Conservation (phyloP, 2,888 invertebrate genomes). For the Chrysotoxum bicinctum region DNA sequence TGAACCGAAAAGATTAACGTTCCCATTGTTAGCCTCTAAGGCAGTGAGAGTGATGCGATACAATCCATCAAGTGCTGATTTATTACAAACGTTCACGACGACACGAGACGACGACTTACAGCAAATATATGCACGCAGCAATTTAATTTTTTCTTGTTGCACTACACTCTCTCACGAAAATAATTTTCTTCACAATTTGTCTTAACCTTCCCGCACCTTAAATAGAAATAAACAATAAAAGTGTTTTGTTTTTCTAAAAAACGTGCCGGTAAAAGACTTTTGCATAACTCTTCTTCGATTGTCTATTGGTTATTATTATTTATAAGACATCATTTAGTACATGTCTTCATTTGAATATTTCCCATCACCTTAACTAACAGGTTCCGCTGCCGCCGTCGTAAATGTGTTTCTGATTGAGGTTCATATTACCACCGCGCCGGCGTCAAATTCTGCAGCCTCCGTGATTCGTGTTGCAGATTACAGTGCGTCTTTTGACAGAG, state of each 20-base stretch:
- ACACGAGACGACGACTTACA: background rate
- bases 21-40: slow-evolving; percentile 61
- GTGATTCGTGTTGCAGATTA: background rate
- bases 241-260: background rate
- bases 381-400: no score
- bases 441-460: no score
- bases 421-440: slow-evolving; percentile 22
- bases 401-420: slow-evolving; percentile 33
- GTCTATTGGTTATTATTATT: slow-evolving; percentile 65
- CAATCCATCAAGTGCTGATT: slow-evolving; percentile 67
- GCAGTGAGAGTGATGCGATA: slow-evolving; percentile 69
- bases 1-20: slow-evolving; percentile 56
- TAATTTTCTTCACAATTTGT: slow-evolving; percentile 33
- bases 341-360: slow-evolving; percentile 62
- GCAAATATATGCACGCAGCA: slow-evolving; percentile 43
- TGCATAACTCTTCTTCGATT: slow-evolving; percentile 66
- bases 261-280: slow-evolving; percentile 53
- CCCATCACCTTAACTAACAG: slow-evolving; percentile 31
- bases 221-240: slow-evolving; percentile 17
- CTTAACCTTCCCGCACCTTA: slow-evolving; percentile 47
- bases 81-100: slow-evolving; percentile 59
- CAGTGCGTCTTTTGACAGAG: slow-evolving; percentile 48
- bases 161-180: background rate
- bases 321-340: slow-evolving; percentile 58
- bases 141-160: slow-evolving; percentile 60